Conservation (phyloP, 1,140 invertebrate species). For the Belonocnema kinseyi region DNA sequence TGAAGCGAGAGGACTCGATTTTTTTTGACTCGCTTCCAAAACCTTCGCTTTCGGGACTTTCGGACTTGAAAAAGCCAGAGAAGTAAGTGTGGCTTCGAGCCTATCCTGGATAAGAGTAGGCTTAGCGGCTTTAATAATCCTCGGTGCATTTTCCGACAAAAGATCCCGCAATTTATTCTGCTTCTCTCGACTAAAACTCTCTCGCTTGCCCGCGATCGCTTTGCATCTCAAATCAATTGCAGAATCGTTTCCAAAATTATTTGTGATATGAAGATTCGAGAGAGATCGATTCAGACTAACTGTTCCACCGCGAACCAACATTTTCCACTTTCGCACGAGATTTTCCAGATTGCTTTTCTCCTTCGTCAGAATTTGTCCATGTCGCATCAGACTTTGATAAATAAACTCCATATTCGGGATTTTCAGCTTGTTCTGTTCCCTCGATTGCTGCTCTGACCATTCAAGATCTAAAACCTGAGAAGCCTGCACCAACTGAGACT, state of each 20-base stretch:
- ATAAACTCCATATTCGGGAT: slow-evolving; percentile 70
- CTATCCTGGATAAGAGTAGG: slow-evolving; percentile 65
- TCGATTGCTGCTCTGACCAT: slow-evolving; percentile 63
- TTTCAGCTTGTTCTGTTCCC: slow-evolving; percentile 62
- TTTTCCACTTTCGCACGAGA: slow-evolving; percentile 59
- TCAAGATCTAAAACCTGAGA: slow-evolving; percentile 69
- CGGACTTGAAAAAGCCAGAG: slow-evolving; percentile 52
- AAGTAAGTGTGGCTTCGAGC: slow-evolving; percentile 66
- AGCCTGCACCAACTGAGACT: slow-evolving; percentile 71
- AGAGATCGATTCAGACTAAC: slow-evolving; percentile 62
- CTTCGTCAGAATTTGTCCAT: slow-evolving; percentile 65
- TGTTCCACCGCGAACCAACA: slow-evolving; percentile 43
- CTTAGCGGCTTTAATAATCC: slow-evolving; percentile 59
- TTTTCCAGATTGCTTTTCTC: slow-evolving; percentile 59
- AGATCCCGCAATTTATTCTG: slow-evolving; percentile 61
- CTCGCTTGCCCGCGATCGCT: slow-evolving; percentile 60
- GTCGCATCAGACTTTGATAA: slow-evolving; percentile 67
- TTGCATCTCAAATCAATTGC: slow-evolving; percentile 67
- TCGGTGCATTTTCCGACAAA: slow-evolving; percentile 57
- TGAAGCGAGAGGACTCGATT: slow-evolving; percentile 62
- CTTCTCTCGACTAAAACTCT: slow-evolving; percentile 62
- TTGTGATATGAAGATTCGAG: slow-evolving; percentile 59
- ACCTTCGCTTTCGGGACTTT: slow-evolving; percentile 23
- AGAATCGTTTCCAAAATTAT: slow-evolving; percentile 47
- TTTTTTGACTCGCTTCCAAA: slow-evolving; percentile 20